phyloP scores from a whole-genome alignment of 2,113 vertebrate species.

The Philantomba maxwellii region DNA sequence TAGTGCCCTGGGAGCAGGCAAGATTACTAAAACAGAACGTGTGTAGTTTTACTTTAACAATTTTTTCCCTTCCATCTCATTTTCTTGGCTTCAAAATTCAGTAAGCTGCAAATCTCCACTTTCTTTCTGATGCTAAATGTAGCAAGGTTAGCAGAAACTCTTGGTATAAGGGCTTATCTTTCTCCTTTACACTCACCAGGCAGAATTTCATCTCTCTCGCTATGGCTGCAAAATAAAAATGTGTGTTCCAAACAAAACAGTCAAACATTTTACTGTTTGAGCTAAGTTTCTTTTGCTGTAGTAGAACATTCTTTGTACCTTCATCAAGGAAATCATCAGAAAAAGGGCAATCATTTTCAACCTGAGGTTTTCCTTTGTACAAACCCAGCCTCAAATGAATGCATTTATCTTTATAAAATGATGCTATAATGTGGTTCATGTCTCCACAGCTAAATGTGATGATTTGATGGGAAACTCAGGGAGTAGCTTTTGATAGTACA shows the following conservation, averaged over 20 bases:
- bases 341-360: background rate
- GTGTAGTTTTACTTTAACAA: constrained; percentile 54
- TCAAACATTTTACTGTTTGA: background rate
- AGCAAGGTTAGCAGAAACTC: constrained; percentile 27
- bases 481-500: background rate
- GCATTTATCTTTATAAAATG: background rate
- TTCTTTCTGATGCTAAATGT: background rate
- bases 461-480: background rate
- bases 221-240: constrained; percentile 15
- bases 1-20: constrained; percentile 70
- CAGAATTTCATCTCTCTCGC: constrained; percentile 34
- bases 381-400: background rate
- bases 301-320: background rate
- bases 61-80: background rate
- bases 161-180: constrained; percentile 27
- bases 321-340: background rate
- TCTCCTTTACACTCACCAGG: background rate
- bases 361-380: background rate
- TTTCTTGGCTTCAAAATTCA: constrained; percentile 28
- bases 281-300: background rate
- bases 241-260: background rate
- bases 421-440: background rate
- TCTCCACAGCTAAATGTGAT: background rate
- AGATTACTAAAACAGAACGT: constrained; percentile 69
- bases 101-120: background rate